Conservation (phyloP, 2,888 invertebrate species). For the Acholoe squamosa region DNA sequence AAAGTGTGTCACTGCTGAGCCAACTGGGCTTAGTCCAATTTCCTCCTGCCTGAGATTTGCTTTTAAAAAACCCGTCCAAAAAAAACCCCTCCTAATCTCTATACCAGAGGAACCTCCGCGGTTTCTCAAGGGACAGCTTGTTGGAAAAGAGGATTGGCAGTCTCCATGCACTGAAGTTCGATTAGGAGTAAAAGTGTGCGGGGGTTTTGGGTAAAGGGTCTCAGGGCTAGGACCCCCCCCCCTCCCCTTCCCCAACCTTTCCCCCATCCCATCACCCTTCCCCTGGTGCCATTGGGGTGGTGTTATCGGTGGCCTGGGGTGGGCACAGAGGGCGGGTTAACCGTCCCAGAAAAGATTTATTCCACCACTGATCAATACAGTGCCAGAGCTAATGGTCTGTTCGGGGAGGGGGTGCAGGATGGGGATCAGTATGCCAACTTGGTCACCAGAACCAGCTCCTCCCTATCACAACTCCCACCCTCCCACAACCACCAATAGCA, state of each 20-base stretch:
- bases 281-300: background rate
- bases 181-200: no score
- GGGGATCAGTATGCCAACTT: no score
- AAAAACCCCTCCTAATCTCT: no score
- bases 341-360: constrained; percentile 14
- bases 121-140: background rate
- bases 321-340: background rate
- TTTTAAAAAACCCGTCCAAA: background rate
- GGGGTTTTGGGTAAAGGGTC: no score
- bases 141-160: no score
- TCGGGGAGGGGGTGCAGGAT: background rate
- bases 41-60: background rate
- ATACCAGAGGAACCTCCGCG: background rate
- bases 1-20: constrained; percentile 41
- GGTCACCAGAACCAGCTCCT: background rate
- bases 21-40: background rate
- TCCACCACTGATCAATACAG: background rate
- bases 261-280: background rate
- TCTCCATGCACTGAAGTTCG: no score
- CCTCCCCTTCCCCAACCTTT: background rate
- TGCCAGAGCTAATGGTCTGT: constrained; percentile 3
- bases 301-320: background rate
- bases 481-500: background rate
- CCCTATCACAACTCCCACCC: background rate
- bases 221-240: background rate